These are phyloP conservation scores for Aldrovandia affinis DNA, from an alignment of 2,797 vertebrate genomes.

Conservation along the genomic window DNA sequence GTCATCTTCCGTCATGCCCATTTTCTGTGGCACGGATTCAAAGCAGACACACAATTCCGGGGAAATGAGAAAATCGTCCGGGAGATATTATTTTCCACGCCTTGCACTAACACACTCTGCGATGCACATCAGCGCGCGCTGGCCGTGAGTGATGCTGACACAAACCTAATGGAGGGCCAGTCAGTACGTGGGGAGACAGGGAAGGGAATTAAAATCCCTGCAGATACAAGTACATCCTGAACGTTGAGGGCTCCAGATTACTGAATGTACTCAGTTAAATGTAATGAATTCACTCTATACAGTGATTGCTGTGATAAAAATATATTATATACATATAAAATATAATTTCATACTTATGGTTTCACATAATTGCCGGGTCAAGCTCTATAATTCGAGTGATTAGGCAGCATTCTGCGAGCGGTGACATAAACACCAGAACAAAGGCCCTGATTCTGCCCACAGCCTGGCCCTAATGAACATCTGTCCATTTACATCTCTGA, in stretches of 20 bases:
- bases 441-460: constrained; percentile 14
- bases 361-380: constrained; percentile 30
- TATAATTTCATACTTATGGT: constrained; percentile 31
- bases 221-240: neutral
- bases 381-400: constrained; percentile 26
- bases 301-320: constrained; percentile 34
- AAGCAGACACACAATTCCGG: neutral
- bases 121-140: neutral
- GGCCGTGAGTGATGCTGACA: neutral
- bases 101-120: neutral
- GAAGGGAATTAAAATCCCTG: neutral
- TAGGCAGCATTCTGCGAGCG: constrained; percentile 7
- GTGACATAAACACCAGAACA: constrained; percentile 29
- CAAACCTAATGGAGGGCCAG: neutral
- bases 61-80: neutral
- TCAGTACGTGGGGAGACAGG: neutral
- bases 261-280: constrained; percentile 28
- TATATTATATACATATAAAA: too few species aligned
- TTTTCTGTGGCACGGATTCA: constrained; percentile 78
- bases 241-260: constrained; percentile 14
- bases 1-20: constrained; percentile 98
- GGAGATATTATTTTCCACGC: too few species aligned
- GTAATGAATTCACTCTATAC: constrained; percentile 20
- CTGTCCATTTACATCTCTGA: constrained; percentile 25
- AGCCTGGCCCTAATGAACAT: constrained; percentile 41